Percentiles rank a stretch among this genome's conserved stretches.
These are phyloP conservation scores for Morbakka virulenta DNA, from an alignment of 30 jellyfish, hydroid and myxozoan genomes.

Conservation along the genomic window DNA sequence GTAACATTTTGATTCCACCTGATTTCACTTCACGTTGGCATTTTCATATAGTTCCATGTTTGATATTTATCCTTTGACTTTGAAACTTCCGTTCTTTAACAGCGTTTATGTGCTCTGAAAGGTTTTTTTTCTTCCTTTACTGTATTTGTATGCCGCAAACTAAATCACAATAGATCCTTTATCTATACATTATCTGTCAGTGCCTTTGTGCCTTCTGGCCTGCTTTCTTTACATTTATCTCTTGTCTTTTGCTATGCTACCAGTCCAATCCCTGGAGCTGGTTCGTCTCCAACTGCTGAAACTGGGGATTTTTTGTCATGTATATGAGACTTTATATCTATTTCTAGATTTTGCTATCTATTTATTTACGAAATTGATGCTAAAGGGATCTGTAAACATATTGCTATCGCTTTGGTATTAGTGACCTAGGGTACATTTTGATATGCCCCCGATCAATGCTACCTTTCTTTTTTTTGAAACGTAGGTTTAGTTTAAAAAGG, in stretches of 20 bases:
- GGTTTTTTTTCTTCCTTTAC: constrained; percentile 51
- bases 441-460: constrained; percentile 39
- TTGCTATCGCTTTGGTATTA: constrained; percentile 55
- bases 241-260: constrained; percentile 41
- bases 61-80: constrained; percentile 62
- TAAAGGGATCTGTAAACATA: constrained; percentile 64
- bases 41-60: constrained; percentile 19
- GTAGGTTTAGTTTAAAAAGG: constrained; percentile 37
- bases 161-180: constrained; percentile 61
- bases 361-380: too few species aligned
- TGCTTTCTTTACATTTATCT: constrained; percentile 16
- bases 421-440: constrained; percentile 40
- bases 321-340: constrained; percentile 32
- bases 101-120: constrained; percentile 15
- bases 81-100: constrained; percentile 63
- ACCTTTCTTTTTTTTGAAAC: constrained; percentile 54
- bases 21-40: constrained; percentile 15
- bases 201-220: constrained; percentile 55
- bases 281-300: constrained; percentile 59
- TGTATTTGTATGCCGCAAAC: too few species aligned
- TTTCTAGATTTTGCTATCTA: constrained; percentile 38
- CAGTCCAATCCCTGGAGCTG: constrained; percentile 67
- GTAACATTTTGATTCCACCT: constrained; percentile 21
- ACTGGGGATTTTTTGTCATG: constrained; percentile 35
- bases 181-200: constrained; percentile 52